Base-by-base conservation (phyloP, 2,888 invertebrate genomes). In the Drosophila macrothrix region DNA sequence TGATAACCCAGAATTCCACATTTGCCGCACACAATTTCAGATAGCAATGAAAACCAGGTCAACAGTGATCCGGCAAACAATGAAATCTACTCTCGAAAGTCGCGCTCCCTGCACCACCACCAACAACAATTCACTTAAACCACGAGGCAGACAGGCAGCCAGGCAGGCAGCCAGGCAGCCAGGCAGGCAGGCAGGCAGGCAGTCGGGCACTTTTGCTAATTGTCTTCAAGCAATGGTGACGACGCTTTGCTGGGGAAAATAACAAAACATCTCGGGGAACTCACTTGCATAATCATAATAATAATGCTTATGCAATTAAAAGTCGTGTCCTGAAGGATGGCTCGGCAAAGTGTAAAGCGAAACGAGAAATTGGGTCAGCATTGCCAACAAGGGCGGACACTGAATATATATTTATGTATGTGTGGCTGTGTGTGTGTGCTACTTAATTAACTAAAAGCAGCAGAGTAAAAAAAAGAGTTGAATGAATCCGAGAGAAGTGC, bases 221-320 rank as follows among this genome's bases (percentile, higher is more conserved):
- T 85, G 84, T 85, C 83, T 83, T 75, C 68, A 84, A 84, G 81
- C 82, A 25, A 14, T 80, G 69, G 64, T 14, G 43, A 43, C 55
- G 56, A 61, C 77, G 67, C 56, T 52, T 61, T 37, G 64, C 73
- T 22, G 67, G 60, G 69, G 50, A 46, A 61, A 61, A 59, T 60
- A 66, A 74, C 70, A 76, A 73, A 67, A 65, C 72, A 68, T 49
- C 60, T 60, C 70, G 60, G 65, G 65, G 69, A 67, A 78, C 67
- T 72, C 72, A 75, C 68, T 67, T 83, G 77, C 84, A 84, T 83
- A 46, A 46, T 46, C 46, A 83, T 55, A 39, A 56, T 56, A 56
- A 39, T 56, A 29, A 83, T 80, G 82, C 78, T 86, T 80, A 85
- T 86, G 84, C 86, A 86, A 85, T 84, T 86, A 85, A 82, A 74